Base-by-base conservation (phyloP, 2,888 invertebrate species). In the Sarcophaga caerulescens region DNA sequence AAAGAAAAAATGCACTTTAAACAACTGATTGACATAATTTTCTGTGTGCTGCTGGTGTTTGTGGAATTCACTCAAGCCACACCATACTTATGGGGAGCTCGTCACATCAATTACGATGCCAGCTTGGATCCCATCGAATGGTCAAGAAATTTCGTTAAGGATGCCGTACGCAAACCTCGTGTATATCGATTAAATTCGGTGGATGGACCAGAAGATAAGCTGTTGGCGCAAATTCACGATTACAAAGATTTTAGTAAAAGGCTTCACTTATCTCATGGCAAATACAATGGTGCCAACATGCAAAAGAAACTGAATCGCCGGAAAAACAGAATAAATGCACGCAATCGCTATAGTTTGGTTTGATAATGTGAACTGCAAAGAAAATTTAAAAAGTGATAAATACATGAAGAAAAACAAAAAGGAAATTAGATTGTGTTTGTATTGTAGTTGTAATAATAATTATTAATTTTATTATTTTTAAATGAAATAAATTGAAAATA, bases 41-140 rank as follows among this genome's bases (percentile, higher is more conserved):
- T 73, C n/a, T 23, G 35, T n/a, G 44, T 88, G 11, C 0, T 88
- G 12, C 1, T 88, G 44, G n/a, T 73, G 10, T 23, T 73, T n/a
- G 6, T 77, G 62, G 25, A 25, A 35, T 10, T 73, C 70, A 60
- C 21, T 25, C 25, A 52, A n/a, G 88, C 79, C 44, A 82, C 52
- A 21, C 85, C 88, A 45, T 87, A 85, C 84, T 89, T 89, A 19
- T 91, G 90, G 92, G 88, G 88, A 78, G 70, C 85, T 8, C 87
- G 89, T 35, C 89, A 89, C 17, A 89, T 85, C 17, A 89, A 87
- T 80, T 90, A 92, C 35, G 92, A 91, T 87, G 90, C 91, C 84
- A 92, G 90, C 45, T 87, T 92, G 87, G 92, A 92, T 89, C 92
- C 93, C 0, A 73, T 92, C 11, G 90, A 88, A 74, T 92, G 92